Evolutionary conservation across 2,113 vertebrate species (phyloP), one percentile per base, ranked within the genome.

Genomic region (Chaenogobius annularis): DNA sequence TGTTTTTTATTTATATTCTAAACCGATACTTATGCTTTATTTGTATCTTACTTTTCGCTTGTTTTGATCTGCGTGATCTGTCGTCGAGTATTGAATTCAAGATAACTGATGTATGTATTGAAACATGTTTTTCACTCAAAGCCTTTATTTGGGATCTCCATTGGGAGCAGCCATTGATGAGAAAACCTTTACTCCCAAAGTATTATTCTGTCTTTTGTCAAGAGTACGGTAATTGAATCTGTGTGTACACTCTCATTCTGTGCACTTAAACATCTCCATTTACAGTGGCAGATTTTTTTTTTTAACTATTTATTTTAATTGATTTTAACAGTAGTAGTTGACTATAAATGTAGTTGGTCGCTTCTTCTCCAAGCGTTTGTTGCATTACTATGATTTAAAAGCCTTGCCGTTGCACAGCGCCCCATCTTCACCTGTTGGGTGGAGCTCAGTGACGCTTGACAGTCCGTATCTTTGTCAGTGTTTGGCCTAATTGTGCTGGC

Each of bases 401-500:
- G 68, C 76, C 76, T 35, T 40, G 52, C 65, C 78, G 35, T 69
- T 35, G 73, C 68, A 69, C 78, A 15, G 64, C 15, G 63, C 66
- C 69, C n/a, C 43, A 10, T 9, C 74, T 1, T 23, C 61, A 67
- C 73, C 20, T 65, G 76, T 73, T 73, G 65, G 15, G 50, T 65
- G 17, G 15, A 78, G 69, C 74, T 73, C 2, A 58, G 59, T 64
- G 40, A 23, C 35, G 70, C 79, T 17, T 31, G 19, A 54, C 66
- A 64, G 17, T 68, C 56, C 6, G 61, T 70, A 66, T 79, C 56
- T 11, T 52, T 73, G 69, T 70, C 67, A n/a, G 58, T 37, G 76
- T 31, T 9, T 52, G 68, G 31, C 9, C 3, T 55, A 23, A 54
- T 64, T 67, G 58, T 87, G 80, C 55, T 43, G 7, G 64, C 74